Conservation (phyloP, 2,797 vertebrate species). For the Poeciliopsis gracilis region DNA sequence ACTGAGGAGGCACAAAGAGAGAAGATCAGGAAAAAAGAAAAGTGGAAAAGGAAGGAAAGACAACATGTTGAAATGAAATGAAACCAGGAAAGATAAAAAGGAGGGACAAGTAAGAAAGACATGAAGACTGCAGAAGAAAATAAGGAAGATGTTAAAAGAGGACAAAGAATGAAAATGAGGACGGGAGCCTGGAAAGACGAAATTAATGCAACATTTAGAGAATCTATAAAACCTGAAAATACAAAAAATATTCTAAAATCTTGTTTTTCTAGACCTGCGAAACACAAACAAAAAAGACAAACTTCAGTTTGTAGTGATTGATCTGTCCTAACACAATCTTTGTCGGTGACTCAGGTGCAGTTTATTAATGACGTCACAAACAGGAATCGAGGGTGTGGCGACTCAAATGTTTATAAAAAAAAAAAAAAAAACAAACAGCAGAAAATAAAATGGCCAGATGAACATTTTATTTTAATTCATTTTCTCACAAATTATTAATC, state of each 20-base stretch:
- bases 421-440: conserved; percentile 19
- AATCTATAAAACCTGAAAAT: too few species aligned
- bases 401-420: not conserved
- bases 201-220: not conserved
- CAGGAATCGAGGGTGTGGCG: conserved; percentile 23
- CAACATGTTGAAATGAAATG: not conserved
- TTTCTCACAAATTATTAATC: conserved; percentile 61
- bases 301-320: conserved; percentile 16
- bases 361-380: conserved; percentile 10
- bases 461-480: conserved; percentile 70
- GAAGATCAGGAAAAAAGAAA: not conserved
- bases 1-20: not conserved
- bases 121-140: not conserved
- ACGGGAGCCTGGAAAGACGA: not conserved
- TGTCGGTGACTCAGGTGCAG: conserved; percentile 7
- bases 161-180: not conserved
- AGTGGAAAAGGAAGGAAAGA: not conserved
- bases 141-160: not conserved
- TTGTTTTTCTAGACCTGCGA: not conserved
- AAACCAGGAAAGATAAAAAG: not conserved
- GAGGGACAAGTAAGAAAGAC: not conserved
- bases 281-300: not conserved
- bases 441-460: conserved; percentile 61
- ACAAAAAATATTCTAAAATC: not conserved
- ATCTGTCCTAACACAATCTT: conserved; percentile 19